A percentile compares a stretch with the other conserved stretches of the same genome.
These are phyloP conservation scores for Deroplatys truncata DNA, from an alignment of 2,888 invertebrate genomes.

Conservation along the genomic window DNA sequence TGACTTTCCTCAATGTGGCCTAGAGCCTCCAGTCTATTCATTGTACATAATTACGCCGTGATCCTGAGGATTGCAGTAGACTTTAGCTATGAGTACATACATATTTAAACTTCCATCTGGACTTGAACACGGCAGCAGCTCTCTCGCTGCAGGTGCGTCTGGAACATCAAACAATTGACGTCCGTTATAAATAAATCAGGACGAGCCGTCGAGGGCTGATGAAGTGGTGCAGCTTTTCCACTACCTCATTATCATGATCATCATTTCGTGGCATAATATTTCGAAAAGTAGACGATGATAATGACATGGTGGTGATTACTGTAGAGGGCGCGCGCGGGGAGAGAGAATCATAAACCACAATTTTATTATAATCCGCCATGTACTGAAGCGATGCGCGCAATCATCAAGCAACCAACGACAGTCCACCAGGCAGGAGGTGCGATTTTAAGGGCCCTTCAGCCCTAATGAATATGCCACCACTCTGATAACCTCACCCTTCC, in stretches of 20 bases:
- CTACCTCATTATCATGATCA: neutral
- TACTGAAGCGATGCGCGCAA: neutral
- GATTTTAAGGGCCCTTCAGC: conserved; percentile 14
- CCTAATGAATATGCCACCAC: conserved; percentile 8
- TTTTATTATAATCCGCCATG: neutral
- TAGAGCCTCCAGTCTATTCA: neutral
- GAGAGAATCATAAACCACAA: conserved; percentile 5
- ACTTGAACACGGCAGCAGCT: neutral
- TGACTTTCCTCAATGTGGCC: no score
- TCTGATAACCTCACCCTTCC: conserved; percentile 1
- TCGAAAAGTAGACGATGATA: neutral
- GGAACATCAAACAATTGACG: neutral
- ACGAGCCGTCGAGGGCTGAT: neutral
- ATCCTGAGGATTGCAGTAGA: neutral
- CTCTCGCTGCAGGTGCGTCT: neutral
- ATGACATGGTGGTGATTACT: neutral
- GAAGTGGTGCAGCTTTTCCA: neutral
- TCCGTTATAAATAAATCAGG: neutral
- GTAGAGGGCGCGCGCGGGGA: neutral
- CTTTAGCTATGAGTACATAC: neutral
- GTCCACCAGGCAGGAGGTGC: conserved; percentile 3
- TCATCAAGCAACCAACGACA: conserved; percentile 14
- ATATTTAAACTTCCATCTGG: neutral
- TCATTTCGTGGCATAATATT: neutral
- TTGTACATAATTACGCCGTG: neutral